Base-by-base conservation (phyloP, 2,888 invertebrate species). In the Stenodera caucasica region DNA sequence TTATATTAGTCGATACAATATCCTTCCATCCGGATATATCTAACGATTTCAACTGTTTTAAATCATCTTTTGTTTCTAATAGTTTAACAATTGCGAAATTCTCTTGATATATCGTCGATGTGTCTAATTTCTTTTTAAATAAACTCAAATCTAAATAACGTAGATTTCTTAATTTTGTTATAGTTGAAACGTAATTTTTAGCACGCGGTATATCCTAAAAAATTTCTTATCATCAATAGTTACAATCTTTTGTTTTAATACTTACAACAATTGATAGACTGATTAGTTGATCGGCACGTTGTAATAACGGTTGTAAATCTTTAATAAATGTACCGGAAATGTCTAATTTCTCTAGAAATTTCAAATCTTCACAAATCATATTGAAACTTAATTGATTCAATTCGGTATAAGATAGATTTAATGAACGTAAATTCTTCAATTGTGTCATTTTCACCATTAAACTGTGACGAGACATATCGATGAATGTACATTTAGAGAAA, bases 341-440 rank as follows among this genome's bases (percentile, higher is more conserved):
- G 74, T 90, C 86, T 55, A 90, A 76, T 70, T 81, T 84, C 74
- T 88, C 86, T 63, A 90, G 77, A 58, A 81, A 78, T 49, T 84
- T 84, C 63, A 90, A 80, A 78, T 89, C 87, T 68, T 87, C 85
- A 60, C 86, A 86, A 55, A 89, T 83, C 65, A 88, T 86, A 70
- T 86, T 84, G 63, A 90, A 81, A 21, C 86, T 85, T 69, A 84
- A 84, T 66, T 84, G 84, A 75, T 87, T 88, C 72, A 90, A 84
- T 73, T 88, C 88, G n/a, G 89, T 89, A 70, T 85, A 82, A 60
- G 88, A 85, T 3, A 89, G 85, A 78, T 88, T 88, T 50, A 90
- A 77, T 56, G 80, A 81, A 62, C 82, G 84, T 55, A 90, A 77
- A 64, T 83, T 85, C 62, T 83, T 83, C 37, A 90, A 80, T 72